Evolutionary conservation across 2,797 vertebrate genomes (phyloP).

Genomic region (Sebastiscus tertius): DNA sequence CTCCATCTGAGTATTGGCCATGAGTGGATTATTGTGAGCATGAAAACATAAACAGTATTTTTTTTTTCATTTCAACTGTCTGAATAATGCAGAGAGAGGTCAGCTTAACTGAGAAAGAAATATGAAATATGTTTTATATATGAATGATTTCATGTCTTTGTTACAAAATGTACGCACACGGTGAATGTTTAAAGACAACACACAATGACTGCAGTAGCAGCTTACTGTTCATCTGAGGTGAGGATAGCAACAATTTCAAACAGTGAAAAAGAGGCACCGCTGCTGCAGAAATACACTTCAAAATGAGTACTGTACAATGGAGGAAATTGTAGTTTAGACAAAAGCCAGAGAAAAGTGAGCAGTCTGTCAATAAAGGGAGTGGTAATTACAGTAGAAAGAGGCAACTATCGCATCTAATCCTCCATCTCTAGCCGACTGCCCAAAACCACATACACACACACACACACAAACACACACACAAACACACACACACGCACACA

Average conservation of each 20-base stretch:
- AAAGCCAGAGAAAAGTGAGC: slow-evolving; percentile 92
- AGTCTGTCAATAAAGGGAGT: slow-evolving; percentile 95
- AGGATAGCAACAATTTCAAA: slow-evolving; percentile 56
- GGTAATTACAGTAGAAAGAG: slow-evolving; percentile 95
- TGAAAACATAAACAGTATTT: neutral
- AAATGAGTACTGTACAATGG: slow-evolving; percentile 72
- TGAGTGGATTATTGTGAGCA: neutral
- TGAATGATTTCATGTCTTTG: neutral
- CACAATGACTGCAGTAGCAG: neutral
- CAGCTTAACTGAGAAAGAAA: neutral
- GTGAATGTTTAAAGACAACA: slow-evolving; percentile 1
- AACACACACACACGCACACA: slow-evolving; percentile 78
- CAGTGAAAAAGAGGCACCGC: slow-evolving; percentile 32
- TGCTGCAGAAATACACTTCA: slow-evolving; percentile 58
- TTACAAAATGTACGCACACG: neutral
- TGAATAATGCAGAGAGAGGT: neutral
- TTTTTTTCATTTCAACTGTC: neutral
- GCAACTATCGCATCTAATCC: slow-evolving; percentile 91
- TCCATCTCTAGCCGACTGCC: slow-evolving; percentile 80
- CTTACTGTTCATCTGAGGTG: slow-evolving; percentile 27
- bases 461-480: slow-evolving; percentile 63
- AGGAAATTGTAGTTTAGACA: slow-evolving; percentile 96
- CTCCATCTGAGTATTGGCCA: neutral
- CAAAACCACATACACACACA: slow-evolving; percentile 78
- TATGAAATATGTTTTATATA: neutral